Conservation (phyloP, 2,113 vertebrate species). For the Calidris pugnax region DNA sequence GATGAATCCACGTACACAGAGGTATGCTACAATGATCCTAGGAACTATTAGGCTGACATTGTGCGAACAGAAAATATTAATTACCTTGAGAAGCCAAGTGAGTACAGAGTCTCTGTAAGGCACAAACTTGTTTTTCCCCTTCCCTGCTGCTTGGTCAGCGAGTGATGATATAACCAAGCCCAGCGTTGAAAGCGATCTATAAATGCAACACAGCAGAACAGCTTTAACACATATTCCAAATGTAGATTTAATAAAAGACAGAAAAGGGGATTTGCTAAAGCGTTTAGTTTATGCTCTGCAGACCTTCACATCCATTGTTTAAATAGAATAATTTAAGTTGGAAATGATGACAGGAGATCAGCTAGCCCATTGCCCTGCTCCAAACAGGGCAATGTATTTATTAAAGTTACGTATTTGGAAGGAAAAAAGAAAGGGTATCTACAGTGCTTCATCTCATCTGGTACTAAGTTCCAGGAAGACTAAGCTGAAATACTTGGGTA, state of each 20-base stretch:
- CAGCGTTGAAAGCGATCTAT: slow-evolving; percentile 93
- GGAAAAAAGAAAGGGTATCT: neutral
- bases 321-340: neutral
- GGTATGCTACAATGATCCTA: neutral
- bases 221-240: neutral
- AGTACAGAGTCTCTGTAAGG: slow-evolving; percentile 98
- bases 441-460: neutral
- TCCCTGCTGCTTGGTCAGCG: slow-evolving; percentile 96
- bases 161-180: slow-evolving; percentile 97
- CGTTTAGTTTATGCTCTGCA: neutral
- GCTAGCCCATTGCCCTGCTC: neutral
- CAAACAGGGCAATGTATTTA: neutral
- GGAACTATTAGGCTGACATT: neutral
- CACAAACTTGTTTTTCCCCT: slow-evolving; percentile 95
- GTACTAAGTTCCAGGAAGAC: neutral
- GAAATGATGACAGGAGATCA: neutral
- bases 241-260: neutral
- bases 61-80: neutral
- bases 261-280: neutral
- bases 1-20: neutral
- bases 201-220: slow-evolving; percentile 17
- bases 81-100: slow-evolving; percentile 98
- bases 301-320: neutral
- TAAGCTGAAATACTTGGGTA: neutral
- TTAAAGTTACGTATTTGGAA: neutral